A percentile compares a stretch with the other conserved stretches of the same genome.
Conservation (phyloP, 2,797 vertebrate genomes). For the Picus viridis region DNA sequence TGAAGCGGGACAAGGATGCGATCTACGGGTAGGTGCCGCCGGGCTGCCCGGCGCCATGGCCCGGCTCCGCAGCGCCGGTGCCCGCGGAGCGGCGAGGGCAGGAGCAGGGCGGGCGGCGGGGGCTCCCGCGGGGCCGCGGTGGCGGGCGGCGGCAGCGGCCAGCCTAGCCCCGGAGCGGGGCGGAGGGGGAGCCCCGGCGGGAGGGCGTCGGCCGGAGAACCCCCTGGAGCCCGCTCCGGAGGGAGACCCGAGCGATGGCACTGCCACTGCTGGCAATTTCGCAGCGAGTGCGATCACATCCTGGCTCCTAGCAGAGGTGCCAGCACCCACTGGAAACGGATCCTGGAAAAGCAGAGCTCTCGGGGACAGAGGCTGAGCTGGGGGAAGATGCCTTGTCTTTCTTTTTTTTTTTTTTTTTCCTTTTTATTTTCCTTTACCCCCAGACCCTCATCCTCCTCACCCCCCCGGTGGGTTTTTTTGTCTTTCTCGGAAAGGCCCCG, state of each 20-base stretch:
- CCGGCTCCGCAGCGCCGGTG: conserved; percentile 20
- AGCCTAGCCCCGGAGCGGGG: not conserved
- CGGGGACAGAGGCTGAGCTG: not conserved
- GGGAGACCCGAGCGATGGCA: not conserved
- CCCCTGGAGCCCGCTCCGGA: not conserved
- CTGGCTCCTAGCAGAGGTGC: not conserved
- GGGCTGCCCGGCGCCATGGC: conserved; percentile 37
- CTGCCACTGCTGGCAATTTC: not conserved
- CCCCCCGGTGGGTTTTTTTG: not conserved
- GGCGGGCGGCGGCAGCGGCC: not conserved
- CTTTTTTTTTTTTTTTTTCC: not conserved
- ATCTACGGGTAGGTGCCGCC: conserved; percentile 94
- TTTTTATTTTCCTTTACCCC: not conserved
- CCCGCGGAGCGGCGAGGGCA: not conserved
- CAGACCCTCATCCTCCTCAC: too few species aligned
- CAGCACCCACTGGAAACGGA: not conserved
- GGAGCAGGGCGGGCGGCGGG: conserved; percentile 81
- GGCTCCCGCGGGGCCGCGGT: conserved; percentile 58
- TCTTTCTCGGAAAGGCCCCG: not conserved
- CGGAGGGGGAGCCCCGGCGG: not conserved
- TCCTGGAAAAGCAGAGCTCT: not conserved
- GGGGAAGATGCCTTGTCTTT: not conserved
- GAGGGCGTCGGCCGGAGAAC: not conserved
- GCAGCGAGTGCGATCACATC: not conserved
- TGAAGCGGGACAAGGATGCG: conserved; percentile 99